phyloP scores from a whole-genome alignment of 2,113 vertebrate species.

The Sceloporus undulatus region DNA sequence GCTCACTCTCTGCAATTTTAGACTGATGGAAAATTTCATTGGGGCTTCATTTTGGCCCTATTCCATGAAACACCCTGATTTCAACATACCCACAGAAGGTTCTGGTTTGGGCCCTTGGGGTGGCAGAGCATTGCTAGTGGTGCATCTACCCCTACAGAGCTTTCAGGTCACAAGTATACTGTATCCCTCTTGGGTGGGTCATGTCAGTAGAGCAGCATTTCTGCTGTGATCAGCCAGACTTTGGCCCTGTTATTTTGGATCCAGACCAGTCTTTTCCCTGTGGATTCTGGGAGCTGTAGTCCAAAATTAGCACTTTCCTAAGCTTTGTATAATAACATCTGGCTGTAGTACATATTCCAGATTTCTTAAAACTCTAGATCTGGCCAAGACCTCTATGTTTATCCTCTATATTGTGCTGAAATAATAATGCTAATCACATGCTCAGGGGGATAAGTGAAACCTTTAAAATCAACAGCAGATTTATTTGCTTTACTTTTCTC shows the following conservation, averaged over 20 bases:
- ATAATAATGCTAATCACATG: neutral
- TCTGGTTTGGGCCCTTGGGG: too few relatives aligned
- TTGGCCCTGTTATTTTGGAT: neutral
- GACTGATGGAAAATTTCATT: too few relatives aligned
- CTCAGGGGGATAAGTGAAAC: neutral
- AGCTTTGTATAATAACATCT: too few relatives aligned
- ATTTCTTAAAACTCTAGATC: neutral
- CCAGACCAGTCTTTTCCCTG: neutral
- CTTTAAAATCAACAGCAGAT: rapidly evolving
- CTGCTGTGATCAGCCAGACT: neutral
- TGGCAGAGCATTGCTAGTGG: too few relatives aligned
- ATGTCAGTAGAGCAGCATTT: neutral
- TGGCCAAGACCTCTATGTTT: neutral
- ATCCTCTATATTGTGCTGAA: neutral
- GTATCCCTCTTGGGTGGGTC: too few relatives aligned
- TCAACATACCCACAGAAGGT: neutral
- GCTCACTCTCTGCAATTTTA: neutral
- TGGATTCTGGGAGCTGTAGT: neutral
- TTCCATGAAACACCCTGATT: neutral
- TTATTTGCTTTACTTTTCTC: neutral
- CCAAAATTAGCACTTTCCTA: too few relatives aligned
- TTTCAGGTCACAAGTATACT: too few relatives aligned
- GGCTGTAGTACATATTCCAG: too few relatives aligned
- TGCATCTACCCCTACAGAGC: too few relatives aligned
- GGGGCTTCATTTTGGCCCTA: too few relatives aligned